phyloP scores from a whole-genome alignment of 2,888 invertebrate genomes.

The Herminia tarsipennalis region DNA sequence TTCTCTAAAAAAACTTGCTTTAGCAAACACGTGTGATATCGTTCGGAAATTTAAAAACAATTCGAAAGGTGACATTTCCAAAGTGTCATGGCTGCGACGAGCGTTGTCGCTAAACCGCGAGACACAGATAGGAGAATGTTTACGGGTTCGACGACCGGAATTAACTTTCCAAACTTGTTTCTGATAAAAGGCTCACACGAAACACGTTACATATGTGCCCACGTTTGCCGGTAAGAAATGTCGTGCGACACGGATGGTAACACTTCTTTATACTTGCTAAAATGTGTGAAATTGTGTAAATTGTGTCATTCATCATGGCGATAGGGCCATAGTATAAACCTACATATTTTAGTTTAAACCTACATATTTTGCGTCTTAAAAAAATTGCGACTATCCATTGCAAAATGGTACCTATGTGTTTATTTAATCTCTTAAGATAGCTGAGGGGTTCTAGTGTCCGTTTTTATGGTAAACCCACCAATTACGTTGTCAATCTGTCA shows the following conservation, averaged over 20 bases:
- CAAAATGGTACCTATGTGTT: too few species aligned
- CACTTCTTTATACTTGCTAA: constrained; percentile 12
- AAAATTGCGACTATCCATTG: too few species aligned
- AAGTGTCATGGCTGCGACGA: constrained; percentile 23
- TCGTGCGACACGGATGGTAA: constrained; percentile 24
- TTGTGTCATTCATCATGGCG: neutral
- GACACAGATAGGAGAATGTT: constrained; percentile 67
- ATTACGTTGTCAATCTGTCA: too few species aligned
- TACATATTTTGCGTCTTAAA: too few species aligned
- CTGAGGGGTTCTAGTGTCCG: too few species aligned
- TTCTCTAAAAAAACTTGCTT: constrained; percentile 18
- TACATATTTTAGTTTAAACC: too few species aligned
- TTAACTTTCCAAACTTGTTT: constrained; percentile 80
- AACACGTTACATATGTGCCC: constrained; percentile 50
- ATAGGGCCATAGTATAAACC: too few species aligned
- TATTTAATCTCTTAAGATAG: too few species aligned
- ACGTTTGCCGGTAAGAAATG: constrained; percentile 33
- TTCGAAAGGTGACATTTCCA: constrained; percentile 29
- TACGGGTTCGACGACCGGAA: constrained; percentile 69
- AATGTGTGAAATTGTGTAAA: neutral
- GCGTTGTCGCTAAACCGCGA: constrained; percentile 58
- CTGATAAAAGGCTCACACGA: constrained; percentile 64
- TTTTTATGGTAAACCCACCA: too few species aligned
- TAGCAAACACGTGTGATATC: constrained; percentile 22
- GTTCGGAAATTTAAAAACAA: constrained; percentile 27